These are phyloP conservation scores for Serripes groenlandicus DNA, from an alignment of 2,888 invertebrate genomes.

Conservation along the genomic window DNA sequence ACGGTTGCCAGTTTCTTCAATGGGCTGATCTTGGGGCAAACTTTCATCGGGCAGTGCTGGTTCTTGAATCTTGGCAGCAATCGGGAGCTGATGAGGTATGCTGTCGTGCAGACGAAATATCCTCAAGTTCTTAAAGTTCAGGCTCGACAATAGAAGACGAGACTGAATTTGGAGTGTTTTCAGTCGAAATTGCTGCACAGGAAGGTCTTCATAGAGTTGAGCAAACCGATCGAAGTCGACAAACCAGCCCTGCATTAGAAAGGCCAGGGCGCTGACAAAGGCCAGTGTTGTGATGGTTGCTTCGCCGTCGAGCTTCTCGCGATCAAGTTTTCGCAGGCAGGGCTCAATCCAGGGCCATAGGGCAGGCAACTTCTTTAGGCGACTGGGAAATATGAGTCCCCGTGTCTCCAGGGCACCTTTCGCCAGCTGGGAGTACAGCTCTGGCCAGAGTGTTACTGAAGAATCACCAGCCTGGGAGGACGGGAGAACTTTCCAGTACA, in stretches of 20 bases:
- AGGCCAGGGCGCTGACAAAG: slow-evolving; percentile 8
- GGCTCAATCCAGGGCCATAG: slow-evolving; percentile 37
- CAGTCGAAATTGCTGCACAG: slow-evolving; percentile 25
- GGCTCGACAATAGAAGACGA: slow-evolving; percentile 31
- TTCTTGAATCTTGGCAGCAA: too few species aligned
- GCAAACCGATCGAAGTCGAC: slow-evolving; percentile 2
- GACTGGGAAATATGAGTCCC: slow-evolving; percentile 34
- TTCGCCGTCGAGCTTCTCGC: slow-evolving; percentile 28
- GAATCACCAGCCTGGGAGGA: not conserved
- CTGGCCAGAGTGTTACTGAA: not conserved
- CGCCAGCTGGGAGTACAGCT: not conserved
- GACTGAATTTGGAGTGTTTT: slow-evolving; percentile 35
- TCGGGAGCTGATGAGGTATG: too few species aligned
- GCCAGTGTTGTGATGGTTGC: slow-evolving; percentile 8
- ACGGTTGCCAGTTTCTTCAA: too few species aligned
- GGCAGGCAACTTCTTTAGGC: slow-evolving; percentile 25
- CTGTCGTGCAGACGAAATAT: slow-evolving; percentile 39
- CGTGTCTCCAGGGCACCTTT: slow-evolving; percentile 37
- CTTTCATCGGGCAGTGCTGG: too few species aligned
- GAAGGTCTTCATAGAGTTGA: slow-evolving; percentile 9
- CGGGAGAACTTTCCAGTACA: slow-evolving; percentile 31
- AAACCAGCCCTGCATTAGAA: slow-evolving; percentile 19
- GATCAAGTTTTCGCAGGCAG: slow-evolving; percentile 33
- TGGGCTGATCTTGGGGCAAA: too few species aligned
- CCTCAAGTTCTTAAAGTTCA: slow-evolving; percentile 10